Evolutionary conservation across 2,113 vertebrate species (phyloP).

Genomic region (Argyrosomus japonicus): DNA sequence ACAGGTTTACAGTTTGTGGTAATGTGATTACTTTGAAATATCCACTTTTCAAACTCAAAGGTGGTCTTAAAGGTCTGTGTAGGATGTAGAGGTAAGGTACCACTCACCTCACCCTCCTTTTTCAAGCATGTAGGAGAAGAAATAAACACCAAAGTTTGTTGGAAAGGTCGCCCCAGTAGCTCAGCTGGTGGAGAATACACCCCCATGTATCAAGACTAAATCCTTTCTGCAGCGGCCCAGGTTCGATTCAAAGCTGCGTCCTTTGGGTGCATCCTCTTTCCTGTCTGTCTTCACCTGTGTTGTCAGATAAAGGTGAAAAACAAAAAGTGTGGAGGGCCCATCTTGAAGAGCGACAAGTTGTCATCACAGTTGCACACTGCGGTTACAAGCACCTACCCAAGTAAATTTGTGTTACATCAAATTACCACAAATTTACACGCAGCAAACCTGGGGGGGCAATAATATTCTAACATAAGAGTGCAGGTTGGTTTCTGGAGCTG

Average conservation of each 20-base stretch:
- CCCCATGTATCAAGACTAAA: too few species aligned
- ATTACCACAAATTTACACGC: slow-evolving; percentile 29
- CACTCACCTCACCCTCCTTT: too few species aligned
- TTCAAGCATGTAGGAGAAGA: too few species aligned
- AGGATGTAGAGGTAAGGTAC: too few species aligned
- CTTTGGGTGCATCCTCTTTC: too few species aligned
- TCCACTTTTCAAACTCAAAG: not conserved
- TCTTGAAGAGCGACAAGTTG: not conserved
- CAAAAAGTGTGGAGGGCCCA: too few species aligned
- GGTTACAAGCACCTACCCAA: not conserved
- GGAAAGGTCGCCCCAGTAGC: too few species aligned
- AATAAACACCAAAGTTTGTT: too few species aligned
- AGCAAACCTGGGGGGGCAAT: not conserved
- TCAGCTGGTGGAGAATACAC: too few species aligned
- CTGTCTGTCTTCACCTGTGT: too few species aligned
- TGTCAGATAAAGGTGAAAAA: not conserved
- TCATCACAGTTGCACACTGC: not conserved
- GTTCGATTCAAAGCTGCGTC: too few species aligned
- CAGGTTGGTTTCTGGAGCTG: slow-evolving; percentile 19
- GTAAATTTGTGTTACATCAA: slow-evolving; percentile 24
- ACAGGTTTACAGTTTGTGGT: not conserved
- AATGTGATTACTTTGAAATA: not conserved
- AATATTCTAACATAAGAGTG: not conserved
- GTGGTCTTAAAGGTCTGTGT: not conserved
- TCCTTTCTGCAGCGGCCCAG: too few species aligned